Evolutionary conservation across 2,888 invertebrate species (phyloP), one percentile per base, ranked within the genome.

Genomic region (Sipha maydis): DNA sequence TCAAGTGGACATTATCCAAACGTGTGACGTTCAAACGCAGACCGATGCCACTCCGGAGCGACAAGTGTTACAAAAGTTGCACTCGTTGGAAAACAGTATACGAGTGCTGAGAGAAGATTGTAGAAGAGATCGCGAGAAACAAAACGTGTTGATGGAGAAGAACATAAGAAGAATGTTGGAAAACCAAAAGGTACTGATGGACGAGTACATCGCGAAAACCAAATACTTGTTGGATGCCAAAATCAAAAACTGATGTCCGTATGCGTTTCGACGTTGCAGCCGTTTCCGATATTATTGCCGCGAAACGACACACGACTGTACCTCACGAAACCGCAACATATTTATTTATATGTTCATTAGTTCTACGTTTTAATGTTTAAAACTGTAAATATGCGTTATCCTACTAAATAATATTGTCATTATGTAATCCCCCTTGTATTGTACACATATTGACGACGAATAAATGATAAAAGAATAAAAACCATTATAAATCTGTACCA

Each of bases 1-100:
- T 11, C 82, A 82, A 34, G 82, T 88, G 28, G 88, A 88, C 25
- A 82, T 88, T 48, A 82, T 88, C 25, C 88, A 88, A 31, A 48
- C 41, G 48, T 75, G 61, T 11, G 88, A 88, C 75, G 88, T n/a
- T 5, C 75, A 88, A 4, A 88, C 88, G 41, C 88, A 88, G 73
- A 88, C 88, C 31, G 82, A 80, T 0, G 17, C 28, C 11, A 75
- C 80, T 1, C 14, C 75, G n/a, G 88, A 82, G 31, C 82, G 31
- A 11, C 88, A 75, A 14, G 56, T 67, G 61, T 31, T 80, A 61
- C 80, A 82, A 14, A 61, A 76, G 61, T 31, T 80, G 48, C 80
- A 82, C 25, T 34, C 82, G 5, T 14, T 88, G 25, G 88, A 88
- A 19, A 61, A 82, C 61, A 28, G 31, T 14, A 75, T 88, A 25